These are phyloP conservation scores for Eptatretus burgeri DNA, from an alignment of 2,113 vertebrate genomes.

Conservation along the genomic window DNA sequence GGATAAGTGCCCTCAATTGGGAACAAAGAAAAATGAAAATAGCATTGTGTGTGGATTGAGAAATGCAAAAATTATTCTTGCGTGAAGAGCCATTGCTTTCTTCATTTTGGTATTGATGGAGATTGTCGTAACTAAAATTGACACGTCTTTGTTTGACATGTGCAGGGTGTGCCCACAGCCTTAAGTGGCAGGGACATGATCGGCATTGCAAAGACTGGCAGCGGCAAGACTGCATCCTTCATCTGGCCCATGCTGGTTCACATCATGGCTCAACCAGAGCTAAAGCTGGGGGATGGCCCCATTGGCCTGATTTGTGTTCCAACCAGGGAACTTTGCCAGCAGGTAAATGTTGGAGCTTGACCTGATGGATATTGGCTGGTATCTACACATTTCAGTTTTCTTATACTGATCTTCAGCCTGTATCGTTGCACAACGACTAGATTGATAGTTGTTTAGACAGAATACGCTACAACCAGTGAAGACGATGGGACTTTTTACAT, in stretches of 20 bases:
- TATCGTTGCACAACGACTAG: too few relatives aligned
- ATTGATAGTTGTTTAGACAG: too few relatives aligned
- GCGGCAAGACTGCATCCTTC: constrained; percentile 86
- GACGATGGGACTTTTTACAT: too few relatives aligned
- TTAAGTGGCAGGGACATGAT: constrained; percentile 90
- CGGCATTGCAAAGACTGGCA: constrained; percentile 91
- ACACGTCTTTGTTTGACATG: constrained; percentile 7
- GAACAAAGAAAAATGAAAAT: too few relatives aligned
- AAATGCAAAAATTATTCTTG: too few relatives aligned
- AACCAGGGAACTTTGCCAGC: constrained; percentile 85
- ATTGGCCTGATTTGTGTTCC: constrained; percentile 83
- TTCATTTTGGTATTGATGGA: not conserved
- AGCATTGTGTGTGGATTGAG: too few relatives aligned
- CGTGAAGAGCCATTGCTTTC: too few relatives aligned
- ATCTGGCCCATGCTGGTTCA: constrained; percentile 97
- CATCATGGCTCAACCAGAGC: constrained; percentile 95
- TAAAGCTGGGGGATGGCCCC: constrained; percentile 64
- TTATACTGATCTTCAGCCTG: too few relatives aligned
- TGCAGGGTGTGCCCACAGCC: constrained; percentile 69
- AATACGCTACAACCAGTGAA: too few relatives aligned
- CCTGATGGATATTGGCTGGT: too few relatives aligned
- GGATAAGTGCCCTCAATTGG: too few relatives aligned
- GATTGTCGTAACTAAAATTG: not conserved
- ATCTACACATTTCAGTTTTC: too few relatives aligned
- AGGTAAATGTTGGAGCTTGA: constrained; percentile 21